Percentiles rank a stretch among this genome's conserved stretches.
These are phyloP conservation scores for Gambusia holbrooki DNA, from an alignment of 2,113 vertebrate genomes.

Conservation along the genomic window DNA sequence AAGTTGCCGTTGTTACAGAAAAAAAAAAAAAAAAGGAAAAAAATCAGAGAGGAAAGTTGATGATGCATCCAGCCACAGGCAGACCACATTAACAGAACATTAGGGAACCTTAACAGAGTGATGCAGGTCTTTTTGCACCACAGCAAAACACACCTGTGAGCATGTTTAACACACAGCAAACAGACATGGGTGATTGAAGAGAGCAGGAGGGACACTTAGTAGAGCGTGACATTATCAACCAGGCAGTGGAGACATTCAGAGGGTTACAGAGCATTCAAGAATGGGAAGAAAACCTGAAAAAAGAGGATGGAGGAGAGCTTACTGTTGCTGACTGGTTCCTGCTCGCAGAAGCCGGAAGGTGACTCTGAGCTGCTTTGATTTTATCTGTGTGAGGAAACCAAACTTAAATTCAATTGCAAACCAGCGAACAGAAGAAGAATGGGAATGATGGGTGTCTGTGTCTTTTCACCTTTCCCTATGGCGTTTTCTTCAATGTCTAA, in stretches of 20 bases:
- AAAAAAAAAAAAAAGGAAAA: conserved; percentile 37
- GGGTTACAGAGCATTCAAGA: conserved; percentile 74
- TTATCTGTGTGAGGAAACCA: conserved; percentile 78
- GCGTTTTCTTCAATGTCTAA: conserved; percentile 85
- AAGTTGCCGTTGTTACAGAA: conserved; percentile 38
- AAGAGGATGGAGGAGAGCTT: conserved; percentile 69
- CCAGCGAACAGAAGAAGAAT: not conserved
- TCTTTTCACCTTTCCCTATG: conserved; percentile 83
- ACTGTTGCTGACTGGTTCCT: conserved; percentile 87
- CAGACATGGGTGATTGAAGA: conserved; percentile 55
- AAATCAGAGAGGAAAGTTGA: conserved; percentile 56
- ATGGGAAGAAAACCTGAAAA: conserved; percentile 26
- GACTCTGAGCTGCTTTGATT: conserved; percentile 80
- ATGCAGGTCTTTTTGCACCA: conserved; percentile 24
- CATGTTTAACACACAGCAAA: conserved; percentile 56
- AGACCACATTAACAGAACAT: conserved; percentile 46
- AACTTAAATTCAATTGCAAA: not conserved
- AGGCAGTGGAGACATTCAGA: conserved; percentile 65
- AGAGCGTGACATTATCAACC: conserved; percentile 67
- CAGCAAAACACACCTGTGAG: conserved; percentile 55
- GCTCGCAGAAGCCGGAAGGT: conserved; percentile 72
- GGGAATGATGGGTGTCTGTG: not conserved
- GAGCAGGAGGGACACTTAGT: conserved; percentile 66
- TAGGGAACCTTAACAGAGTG: conserved; percentile 35
- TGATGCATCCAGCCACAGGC: conserved; percentile 73